A percentile compares a stretch with the other conserved stretches of the same genome.
Conservation (phyloP, 1,140 invertebrate genomes). For the Nasonia longicornis region DNA sequence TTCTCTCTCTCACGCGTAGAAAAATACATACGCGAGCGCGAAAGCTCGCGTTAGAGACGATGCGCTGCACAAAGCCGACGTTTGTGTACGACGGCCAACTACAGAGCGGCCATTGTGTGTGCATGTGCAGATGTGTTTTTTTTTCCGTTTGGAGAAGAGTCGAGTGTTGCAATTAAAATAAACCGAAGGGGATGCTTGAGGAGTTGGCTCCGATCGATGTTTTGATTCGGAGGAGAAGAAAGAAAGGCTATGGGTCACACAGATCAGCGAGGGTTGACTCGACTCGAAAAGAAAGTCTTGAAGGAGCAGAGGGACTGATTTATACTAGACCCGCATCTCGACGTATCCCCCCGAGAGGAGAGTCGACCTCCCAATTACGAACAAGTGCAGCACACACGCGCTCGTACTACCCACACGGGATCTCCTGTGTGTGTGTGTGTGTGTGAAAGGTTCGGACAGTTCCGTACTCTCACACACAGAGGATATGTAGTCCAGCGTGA, state of each 20-base stretch:
- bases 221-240: too few relatives aligned
- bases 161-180: not conserved
- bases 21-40: not conserved
- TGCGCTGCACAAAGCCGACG: not conserved
- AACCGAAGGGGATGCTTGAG: not conserved
- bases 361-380: not conserved
- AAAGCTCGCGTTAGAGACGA: not conserved
- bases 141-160: not conserved
- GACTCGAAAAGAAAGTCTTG: too few relatives aligned
- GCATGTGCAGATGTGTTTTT: not conserved
- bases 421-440: too few relatives aligned
- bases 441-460: not conserved
- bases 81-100: not conserved
- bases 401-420: not conserved
- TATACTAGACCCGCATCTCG: not conserved
- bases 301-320: not conserved
- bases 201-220: too few relatives aligned
- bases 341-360: not conserved
- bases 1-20: not conserved
- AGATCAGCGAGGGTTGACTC: too few relatives aligned
- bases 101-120: not conserved
- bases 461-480: not conserved
- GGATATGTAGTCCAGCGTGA: conserved; percentile 21
- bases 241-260: too few relatives aligned
- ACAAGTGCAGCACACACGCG: not conserved